Evolutionary conservation across 2,113 vertebrate species (phyloP).

Genomic region (Ancistrus triradiatus): DNA sequence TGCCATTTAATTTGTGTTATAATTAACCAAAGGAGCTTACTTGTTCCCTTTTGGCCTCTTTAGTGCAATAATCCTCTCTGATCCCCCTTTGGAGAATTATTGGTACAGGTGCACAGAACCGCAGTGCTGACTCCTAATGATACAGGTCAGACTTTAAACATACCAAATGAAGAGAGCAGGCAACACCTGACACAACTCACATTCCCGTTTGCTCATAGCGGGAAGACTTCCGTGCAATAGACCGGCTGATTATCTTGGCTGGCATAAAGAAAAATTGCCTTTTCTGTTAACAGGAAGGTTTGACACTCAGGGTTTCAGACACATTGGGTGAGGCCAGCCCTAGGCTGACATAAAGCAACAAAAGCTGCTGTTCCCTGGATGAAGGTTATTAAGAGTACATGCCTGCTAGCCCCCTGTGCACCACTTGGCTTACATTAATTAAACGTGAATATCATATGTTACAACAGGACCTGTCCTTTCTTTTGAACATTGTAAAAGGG

Average conservation of each 20-base stretch:
- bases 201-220: constrained; percentile 2
- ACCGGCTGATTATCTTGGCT: not conserved
- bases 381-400: constrained; percentile 53
- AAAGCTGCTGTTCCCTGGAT: constrained; percentile 45
- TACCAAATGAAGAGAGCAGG: not conserved
- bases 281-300: constrained; percentile 18
- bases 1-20: not conserved
- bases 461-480: constrained; percentile 55
- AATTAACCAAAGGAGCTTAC: constrained; percentile 17
- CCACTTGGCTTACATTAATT: constrained; percentile 54
- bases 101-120: not conserved
- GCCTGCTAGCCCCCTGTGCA: constrained; percentile 39
- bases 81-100: constrained; percentile 16
- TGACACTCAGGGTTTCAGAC: constrained; percentile 22
- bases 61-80: constrained; percentile 11
- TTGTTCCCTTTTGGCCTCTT: not conserved
- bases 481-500: constrained; percentile 42
- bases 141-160: constrained; percentile 9
- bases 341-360: constrained; percentile 33
- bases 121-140: not conserved
- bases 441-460: constrained; percentile 60
- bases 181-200: constrained; percentile 3
- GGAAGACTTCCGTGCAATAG: constrained; percentile 10
- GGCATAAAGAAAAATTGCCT: constrained; percentile 10
- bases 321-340: constrained; percentile 12